Base-by-base conservation (phyloP, 2,888 invertebrate genomes). In the Osmoderma eremita region DNA sequence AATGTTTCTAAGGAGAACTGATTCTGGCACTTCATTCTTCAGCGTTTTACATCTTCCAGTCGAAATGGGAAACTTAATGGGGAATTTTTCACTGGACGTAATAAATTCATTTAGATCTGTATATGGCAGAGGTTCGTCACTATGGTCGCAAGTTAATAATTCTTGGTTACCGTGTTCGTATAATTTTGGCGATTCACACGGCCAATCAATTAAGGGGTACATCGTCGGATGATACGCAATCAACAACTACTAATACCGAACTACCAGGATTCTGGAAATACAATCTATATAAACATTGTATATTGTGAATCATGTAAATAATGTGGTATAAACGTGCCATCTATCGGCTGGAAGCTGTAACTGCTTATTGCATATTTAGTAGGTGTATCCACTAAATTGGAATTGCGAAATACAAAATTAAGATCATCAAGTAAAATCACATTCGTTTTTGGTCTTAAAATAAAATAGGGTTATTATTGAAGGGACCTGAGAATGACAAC, bases 1-100 rank as follows among this genome's bases (percentile, higher is more conserved):
- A 42, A 86, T 83, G 70, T 87, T 86, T 68, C 77, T 80, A 65
- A 75, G 74, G 17, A 80, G 68, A 38, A 69, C 67, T 15, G 72
- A 68, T 58, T 71, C 54, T 2, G 65, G 39, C 2, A 75, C 54
- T 3, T 56, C 22, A 13, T 67, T 62, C 64, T 71, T 71, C 50
- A 78, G 64, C 8, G 53, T 71, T 65, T 72, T 74, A 50, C 79
- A 80, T 65, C 79, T 78, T 12, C 79, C 75, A 1, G 79, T 78
- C 39, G 78, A 78, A 36, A 82, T 75, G 8, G 83, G 83, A 70
- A 84, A 83, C 15, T 77, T 71, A 15, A 81, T 74, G 8, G 82
- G 82, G 68, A 83, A 83, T n/a, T 73, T 69, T 24, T 80, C 78
- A 74, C 82, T 83, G 12, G 79, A 78, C 45, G 78, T 74, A 15